Evolutionary conservation across 2,888 invertebrate genomes (phyloP).

Genomic region (Drosophila cognata): DNA sequence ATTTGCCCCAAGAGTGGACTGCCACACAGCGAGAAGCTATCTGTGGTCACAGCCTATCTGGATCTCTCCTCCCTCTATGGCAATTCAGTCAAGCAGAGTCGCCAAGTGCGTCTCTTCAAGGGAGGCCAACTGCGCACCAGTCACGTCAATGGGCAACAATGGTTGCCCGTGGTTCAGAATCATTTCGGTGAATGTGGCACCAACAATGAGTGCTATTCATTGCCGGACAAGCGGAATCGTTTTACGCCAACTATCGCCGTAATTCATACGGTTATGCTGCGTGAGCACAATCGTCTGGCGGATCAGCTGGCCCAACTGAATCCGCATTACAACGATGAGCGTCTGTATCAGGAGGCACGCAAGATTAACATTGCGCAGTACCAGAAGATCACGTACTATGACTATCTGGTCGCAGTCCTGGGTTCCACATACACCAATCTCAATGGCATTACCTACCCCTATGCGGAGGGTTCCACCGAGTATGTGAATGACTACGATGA

Average conservation of each 20-base stretch:
- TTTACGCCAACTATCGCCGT: slow-evolving; percentile 83
- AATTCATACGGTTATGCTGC: slow-evolving; percentile 84
- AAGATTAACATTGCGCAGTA: slow-evolving; percentile 85
- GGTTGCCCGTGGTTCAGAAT: slow-evolving; percentile 89
- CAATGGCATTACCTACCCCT: slow-evolving; percentile 70
- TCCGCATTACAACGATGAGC: slow-evolving; percentile 85
- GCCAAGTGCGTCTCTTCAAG: slow-evolving; percentile 87
- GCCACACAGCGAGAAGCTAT: slow-evolving; percentile 87
- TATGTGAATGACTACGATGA: slow-evolving; percentile 86
- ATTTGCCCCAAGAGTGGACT: slow-evolving; percentile 86
- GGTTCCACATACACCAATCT: slow-evolving; percentile 73
- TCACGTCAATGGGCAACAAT: slow-evolving; percentile 87
- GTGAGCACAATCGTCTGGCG: slow-evolving; percentile 86
- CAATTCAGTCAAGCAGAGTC: slow-evolving; percentile 87
- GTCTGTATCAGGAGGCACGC: slow-evolving; percentile 85
- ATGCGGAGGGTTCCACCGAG: slow-evolving; percentile 63
- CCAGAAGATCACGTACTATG: slow-evolving; percentile 86
- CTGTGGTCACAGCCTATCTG: slow-evolving; percentile 85
- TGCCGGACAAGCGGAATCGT: slow-evolving; percentile 86
- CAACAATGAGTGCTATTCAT: slow-evolving; percentile 88
- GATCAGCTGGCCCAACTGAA: slow-evolving; percentile 84
- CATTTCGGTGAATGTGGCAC: slow-evolving; percentile 86
- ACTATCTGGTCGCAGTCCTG: slow-evolving; percentile 85
- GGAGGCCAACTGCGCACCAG: slow-evolving; percentile 89
- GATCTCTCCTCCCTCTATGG: slow-evolving; percentile 93